These are phyloP conservation scores for Sitta europaea DNA, from an alignment of 2,113 vertebrate genomes.

Conservation along the genomic window DNA sequence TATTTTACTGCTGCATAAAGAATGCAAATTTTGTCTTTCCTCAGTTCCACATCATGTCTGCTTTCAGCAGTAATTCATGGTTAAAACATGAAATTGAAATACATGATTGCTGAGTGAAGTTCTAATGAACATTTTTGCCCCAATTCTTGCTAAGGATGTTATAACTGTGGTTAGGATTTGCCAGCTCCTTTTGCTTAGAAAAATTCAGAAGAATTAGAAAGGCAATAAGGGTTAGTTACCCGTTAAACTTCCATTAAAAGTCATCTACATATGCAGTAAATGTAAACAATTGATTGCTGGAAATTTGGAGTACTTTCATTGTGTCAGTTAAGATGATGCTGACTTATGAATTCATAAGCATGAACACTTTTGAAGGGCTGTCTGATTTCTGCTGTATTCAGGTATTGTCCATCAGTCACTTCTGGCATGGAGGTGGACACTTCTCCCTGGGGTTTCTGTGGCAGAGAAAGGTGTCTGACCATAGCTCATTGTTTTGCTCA, in stretches of 20 bases:
- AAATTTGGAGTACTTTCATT: neutral
- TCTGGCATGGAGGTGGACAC: neutral
- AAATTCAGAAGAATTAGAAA: neutral
- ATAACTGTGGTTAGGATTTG: rapidly evolving
- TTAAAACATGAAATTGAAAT: slow-evolving; percentile 39
- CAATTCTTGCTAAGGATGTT: neutral
- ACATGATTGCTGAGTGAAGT: neutral
- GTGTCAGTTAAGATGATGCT: neutral
- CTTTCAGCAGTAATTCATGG: neutral
- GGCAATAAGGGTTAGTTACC: neutral
- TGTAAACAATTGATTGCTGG: neutral
- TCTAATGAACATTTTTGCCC: neutral
- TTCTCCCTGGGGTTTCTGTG: neutral
- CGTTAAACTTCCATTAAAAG: slow-evolving; percentile 3
- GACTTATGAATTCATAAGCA: neutral
- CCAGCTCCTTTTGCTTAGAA: neutral
- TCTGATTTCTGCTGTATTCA: neutral
- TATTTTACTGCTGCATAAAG: neutral
- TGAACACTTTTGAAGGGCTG: neutral
- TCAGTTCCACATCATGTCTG: neutral
- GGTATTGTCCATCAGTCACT: neutral
- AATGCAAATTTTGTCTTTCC: neutral
- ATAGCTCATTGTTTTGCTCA: slow-evolving; percentile 17
- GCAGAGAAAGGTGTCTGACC: neutral
- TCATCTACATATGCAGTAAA: neutral